A percentile compares a stretch with the other conserved stretches of the same genome.
Conservation (phyloP, 2,113 vertebrate species). For the Chaetorhynchus papuensis region DNA sequence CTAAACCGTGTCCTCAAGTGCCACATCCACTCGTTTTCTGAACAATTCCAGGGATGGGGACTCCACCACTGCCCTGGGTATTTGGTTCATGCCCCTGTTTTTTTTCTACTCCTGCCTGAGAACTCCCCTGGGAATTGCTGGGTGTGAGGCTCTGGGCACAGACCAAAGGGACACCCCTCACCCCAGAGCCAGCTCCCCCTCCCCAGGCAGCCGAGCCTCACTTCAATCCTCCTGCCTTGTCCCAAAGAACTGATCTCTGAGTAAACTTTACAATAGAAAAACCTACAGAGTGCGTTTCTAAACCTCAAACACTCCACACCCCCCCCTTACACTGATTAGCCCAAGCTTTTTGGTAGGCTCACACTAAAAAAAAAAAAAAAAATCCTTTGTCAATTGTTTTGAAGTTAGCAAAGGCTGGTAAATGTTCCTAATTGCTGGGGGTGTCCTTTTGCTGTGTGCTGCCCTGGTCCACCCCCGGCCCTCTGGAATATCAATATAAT, state of each 20-base stretch:
- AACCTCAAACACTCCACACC: background rate
- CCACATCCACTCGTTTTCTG: background rate
- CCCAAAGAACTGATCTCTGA: background rate
- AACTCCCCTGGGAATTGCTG: background rate
- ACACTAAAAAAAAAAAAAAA: background rate
- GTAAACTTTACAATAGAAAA: background rate
- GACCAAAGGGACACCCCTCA: accelerated
- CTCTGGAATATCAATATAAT: background rate
- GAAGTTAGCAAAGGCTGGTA: background rate
- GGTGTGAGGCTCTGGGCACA: accelerated
- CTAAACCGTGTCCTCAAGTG: background rate
- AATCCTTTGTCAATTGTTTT: background rate
- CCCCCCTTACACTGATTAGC: background rate
- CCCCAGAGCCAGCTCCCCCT: background rate
- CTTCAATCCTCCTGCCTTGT: background rate
- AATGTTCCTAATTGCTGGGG: background rate
- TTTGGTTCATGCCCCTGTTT: background rate
- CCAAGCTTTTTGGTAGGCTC: background rate
- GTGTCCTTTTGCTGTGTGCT: background rate
- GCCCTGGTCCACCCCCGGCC: too few species aligned
- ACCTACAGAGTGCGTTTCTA: background rate
- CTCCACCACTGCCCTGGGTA: background rate
- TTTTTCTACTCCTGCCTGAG: background rate
- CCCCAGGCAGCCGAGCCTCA: background rate
- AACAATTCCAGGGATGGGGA: background rate